Evolutionary conservation across 2,113 vertebrate genomes (phyloP).

Genomic region (Chaetorhynchus papuensis): DNA sequence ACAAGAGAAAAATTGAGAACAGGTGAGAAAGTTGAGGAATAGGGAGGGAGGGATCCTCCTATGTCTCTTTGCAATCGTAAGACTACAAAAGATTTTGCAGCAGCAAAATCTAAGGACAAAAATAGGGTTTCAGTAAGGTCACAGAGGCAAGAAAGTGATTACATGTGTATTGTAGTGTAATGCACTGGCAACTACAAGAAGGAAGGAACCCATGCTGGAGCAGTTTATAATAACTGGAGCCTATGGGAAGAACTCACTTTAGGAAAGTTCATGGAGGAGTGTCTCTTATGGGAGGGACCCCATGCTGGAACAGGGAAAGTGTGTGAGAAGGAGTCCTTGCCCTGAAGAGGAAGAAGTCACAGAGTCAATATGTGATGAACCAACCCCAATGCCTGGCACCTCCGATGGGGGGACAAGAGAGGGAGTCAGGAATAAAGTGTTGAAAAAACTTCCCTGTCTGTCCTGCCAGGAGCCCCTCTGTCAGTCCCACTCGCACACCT

Average conservation of each 20-base stretch:
- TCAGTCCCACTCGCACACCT: not conserved
- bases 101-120: not conserved
- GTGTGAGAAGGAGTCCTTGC: not conserved
- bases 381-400: not conserved
- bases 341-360: not conserved
- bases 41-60: not conserved
- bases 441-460: not conserved
- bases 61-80: not conserved
- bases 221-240: not conserved
- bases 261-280: not conserved
- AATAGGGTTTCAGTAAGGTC: not conserved
- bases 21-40: not conserved
- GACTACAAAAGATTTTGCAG: not conserved
- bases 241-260: not conserved
- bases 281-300: not conserved
- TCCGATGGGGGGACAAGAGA: rapidly evolving
- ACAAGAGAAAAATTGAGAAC: not conserved
- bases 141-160: not conserved
- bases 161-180: not conserved
- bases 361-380: not conserved
- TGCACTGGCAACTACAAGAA: not conserved
- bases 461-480: not conserved
- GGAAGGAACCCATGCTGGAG: not conserved
- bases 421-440: not conserved
- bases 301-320: not conserved